Percentiles rank a stretch among this genome's conserved stretches.
Evolutionary conservation across 2,113 vertebrate species (phyloP).

Genomic region (Polypterus bichir): DNA sequence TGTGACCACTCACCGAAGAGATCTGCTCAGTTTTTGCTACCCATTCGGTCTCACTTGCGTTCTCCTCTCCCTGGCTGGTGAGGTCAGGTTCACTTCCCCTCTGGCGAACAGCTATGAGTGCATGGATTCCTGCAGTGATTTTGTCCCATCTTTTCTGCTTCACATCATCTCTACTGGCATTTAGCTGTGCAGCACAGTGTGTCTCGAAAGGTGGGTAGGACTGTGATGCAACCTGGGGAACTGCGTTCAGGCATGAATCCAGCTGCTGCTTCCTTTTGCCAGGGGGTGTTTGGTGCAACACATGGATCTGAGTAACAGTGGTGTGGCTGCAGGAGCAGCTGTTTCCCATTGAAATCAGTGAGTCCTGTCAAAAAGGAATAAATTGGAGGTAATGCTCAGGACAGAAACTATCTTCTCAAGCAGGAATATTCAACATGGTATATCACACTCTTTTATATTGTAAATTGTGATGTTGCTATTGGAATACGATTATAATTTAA

Average conservation of each 20-base stretch:
- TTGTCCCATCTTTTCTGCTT: conserved; percentile 6
- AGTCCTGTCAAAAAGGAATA: too few relatives aligned
- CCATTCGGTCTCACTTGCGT: neutral
- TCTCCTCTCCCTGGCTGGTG: neutral
- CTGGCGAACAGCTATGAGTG: neutral
- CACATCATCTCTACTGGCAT: neutral
- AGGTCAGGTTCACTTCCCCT: neutral
- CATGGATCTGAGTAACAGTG: conserved; percentile 10
- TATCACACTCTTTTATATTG: too few relatives aligned
- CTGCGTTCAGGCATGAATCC: neutral
- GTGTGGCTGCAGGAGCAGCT: conserved; percentile 11
- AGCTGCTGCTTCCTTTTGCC: neutral
- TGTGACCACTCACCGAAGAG: neutral
- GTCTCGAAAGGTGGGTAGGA: neutral
- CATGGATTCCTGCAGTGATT: conserved; percentile 3
- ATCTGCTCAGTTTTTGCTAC: neutral
- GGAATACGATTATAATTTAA: too few relatives aligned
- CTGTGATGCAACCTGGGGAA: neutral
- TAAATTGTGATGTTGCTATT: too few relatives aligned
- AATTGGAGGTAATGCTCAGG: too few relatives aligned
- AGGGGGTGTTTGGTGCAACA: neutral
- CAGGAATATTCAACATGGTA: too few relatives aligned
- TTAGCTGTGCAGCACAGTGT: neutral
- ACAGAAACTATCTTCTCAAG: too few relatives aligned
- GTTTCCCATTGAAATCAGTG: conserved; percentile 3